Base-by-base conservation (phyloP, 2,888 invertebrate genomes). In the Nebria brevicollis region DNA sequence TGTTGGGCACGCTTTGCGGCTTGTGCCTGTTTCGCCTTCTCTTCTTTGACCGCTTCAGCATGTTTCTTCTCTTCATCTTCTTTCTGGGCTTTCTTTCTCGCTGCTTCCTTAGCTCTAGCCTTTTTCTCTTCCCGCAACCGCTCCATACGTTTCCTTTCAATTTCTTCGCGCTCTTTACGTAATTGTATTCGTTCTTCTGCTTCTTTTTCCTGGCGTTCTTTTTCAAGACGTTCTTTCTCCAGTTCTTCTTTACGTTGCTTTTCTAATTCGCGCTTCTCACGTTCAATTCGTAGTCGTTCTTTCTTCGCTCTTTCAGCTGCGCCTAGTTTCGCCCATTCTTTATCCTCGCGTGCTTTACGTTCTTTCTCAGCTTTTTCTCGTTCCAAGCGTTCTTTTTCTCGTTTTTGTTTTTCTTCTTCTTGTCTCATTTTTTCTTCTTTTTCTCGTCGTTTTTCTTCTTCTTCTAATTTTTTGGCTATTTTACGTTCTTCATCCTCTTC, bases 21-120 rank as follows among this genome's bases (percentile, higher is more conserved):
- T 84, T 85, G 72, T 88, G 88, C 4, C 88, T 87, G 82, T 87
- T 87, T 8, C 84, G 84, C 83, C 89, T 88, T 80, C 87, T 87
- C 82, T 88, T 87, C 64, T 86, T 83, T 26, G 86, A 84, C 79
- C 88, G 88, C 80, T 88, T 87, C 81, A 86, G 86, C 68, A 84
- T 83, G 8, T 87, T 86, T 65, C 87, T 87, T 78, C 86, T 87
- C 83, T 86, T 85, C n/a, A 88, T 84, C 82, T 88, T 88, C 78
- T 85, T 86, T 77, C 87, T 80, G 87, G 87, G 77, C 88, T 88
- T 72, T 88, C 88, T 72, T 88, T 84, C 34, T 84, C 84, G 81
- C 81, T 25, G 75, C 81, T 73, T 84, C 82, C 75, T 81, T 83
- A 66, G 83, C 77, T 7, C 84, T 82, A 66, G 84, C 83, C 77